These are phyloP conservation scores for Actias luna DNA, from an alignment of 2,888 invertebrate species.

Conservation along the genomic window DNA sequence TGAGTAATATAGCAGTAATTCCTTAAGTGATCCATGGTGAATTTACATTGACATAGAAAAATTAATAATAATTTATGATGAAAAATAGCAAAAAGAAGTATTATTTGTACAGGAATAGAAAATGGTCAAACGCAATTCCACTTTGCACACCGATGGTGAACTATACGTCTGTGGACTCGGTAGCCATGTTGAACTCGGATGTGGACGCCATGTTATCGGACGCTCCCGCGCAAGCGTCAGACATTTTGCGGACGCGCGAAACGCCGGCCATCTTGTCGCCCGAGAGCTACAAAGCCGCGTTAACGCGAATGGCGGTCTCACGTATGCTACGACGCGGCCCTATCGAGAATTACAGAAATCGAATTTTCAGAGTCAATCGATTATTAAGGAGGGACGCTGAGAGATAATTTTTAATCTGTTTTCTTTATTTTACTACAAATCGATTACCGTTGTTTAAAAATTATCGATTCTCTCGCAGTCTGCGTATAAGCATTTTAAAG, in stretches of 20 bases:
- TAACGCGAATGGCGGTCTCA: constrained; percentile 66
- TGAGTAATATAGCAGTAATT: no score
- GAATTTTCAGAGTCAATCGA: constrained; percentile 67
- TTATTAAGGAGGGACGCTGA: constrained; percentile 64
- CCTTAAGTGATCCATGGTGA: no score
- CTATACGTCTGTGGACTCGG: constrained; percentile 61
- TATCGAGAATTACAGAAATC: constrained; percentile 67
- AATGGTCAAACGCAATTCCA: constrained; percentile 93
- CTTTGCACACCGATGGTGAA: constrained; percentile 82
- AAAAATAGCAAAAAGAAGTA: not conserved
- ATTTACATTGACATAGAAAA: no score
- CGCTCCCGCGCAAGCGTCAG: constrained; percentile 47
- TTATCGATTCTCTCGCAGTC: no score
- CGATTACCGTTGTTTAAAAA: not conserved
- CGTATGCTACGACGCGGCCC: constrained; percentile 59
- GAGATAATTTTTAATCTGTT: constrained; percentile 58
- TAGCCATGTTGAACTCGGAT: constrained; percentile 69
- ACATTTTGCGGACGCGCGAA: constrained; percentile 65
- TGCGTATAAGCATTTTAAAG: no score
- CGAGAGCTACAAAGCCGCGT: constrained; percentile 68
- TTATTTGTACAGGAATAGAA: constrained; percentile 83
- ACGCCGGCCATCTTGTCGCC: constrained; percentile 72
- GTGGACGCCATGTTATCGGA: constrained; percentile 76
- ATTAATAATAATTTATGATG: not conserved
- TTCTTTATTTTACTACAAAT: not conserved